phyloP scores from a whole-genome alignment of 2,797 vertebrate species.

The Diceros bicornis region DNA sequence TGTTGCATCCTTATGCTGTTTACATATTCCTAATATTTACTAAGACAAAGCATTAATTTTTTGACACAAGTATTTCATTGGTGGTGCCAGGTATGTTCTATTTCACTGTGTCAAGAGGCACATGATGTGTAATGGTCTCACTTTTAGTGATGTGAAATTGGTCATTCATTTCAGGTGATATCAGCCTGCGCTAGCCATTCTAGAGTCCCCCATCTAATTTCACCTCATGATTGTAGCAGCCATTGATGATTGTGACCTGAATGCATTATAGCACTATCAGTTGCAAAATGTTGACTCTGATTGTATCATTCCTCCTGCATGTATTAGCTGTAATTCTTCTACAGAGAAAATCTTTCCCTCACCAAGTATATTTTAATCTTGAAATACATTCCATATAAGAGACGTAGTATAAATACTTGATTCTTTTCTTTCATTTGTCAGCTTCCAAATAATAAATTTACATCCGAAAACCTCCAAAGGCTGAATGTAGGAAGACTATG shows the following conservation, averaged over 20 bases:
- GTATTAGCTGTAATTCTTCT: not conserved
- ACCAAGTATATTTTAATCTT: not conserved
- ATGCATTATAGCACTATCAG: not conserved
- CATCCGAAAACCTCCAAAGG: not conserved
- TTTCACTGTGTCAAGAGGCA: not conserved
- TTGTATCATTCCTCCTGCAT: not conserved
- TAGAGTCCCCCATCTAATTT: not conserved
- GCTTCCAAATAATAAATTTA: not conserved
- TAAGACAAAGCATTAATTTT: not conserved
- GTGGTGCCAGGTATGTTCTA: not conserved
- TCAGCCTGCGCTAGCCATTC: not conserved
- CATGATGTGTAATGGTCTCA: not conserved
- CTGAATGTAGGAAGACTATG: not conserved
- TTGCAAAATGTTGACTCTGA: not conserved
- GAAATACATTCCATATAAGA: not conserved
- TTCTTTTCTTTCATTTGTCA: not conserved
- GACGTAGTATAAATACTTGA: not conserved
- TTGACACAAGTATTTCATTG: not conserved
- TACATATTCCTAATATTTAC: not conserved
- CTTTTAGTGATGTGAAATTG: not conserved
- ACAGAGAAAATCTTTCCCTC: not conserved
- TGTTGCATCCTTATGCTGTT: not conserved
- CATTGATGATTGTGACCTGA: not conserved
- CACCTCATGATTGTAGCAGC: not conserved
- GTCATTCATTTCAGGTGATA: not conserved